Conservation (phyloP, 2,113 vertebrate genomes). For the Nestor notabilis region DNA sequence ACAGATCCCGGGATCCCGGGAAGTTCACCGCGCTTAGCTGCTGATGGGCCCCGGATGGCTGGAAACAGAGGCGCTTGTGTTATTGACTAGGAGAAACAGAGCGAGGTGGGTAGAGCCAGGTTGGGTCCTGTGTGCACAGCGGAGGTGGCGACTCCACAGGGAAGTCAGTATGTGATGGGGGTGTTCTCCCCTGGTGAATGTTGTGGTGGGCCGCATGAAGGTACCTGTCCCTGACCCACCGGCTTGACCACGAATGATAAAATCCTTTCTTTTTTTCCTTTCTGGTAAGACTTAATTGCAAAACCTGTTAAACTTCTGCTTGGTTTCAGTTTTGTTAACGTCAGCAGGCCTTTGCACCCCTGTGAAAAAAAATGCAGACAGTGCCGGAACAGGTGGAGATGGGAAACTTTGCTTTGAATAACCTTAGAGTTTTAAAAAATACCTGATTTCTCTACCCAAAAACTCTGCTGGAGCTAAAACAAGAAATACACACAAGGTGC, state of each 20-base stretch:
- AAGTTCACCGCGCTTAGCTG: fast-evolving
- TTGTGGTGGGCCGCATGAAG: fast-evolving
- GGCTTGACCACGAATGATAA: fast-evolving
- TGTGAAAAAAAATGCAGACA: fast-evolving
- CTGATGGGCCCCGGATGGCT: fast-evolving
- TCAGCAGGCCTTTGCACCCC: not conserved
- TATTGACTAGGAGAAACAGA: fast-evolving
- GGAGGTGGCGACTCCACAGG: fast-evolving
- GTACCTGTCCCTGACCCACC: fast-evolving
- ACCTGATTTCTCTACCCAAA: not conserved
- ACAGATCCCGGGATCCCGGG: fast-evolving
- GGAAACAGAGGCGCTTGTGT: fast-evolving
- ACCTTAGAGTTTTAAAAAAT: not conserved
- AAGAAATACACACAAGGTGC: fast-evolving
- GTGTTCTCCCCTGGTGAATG: fast-evolving
- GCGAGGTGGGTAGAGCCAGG: fast-evolving
- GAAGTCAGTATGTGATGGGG: too few species aligned
- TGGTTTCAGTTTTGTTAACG: too few species aligned
- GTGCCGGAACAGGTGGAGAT: fast-evolving
- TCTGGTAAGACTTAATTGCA: not conserved
- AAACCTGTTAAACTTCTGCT: not conserved
- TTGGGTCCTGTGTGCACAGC: fast-evolving
- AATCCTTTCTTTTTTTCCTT: fast-evolving
- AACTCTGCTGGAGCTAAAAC: not conserved
- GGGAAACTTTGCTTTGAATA: not conserved